Conservation (phyloP, 2,797 vertebrate genomes). For the Alcedo atthis region DNA sequence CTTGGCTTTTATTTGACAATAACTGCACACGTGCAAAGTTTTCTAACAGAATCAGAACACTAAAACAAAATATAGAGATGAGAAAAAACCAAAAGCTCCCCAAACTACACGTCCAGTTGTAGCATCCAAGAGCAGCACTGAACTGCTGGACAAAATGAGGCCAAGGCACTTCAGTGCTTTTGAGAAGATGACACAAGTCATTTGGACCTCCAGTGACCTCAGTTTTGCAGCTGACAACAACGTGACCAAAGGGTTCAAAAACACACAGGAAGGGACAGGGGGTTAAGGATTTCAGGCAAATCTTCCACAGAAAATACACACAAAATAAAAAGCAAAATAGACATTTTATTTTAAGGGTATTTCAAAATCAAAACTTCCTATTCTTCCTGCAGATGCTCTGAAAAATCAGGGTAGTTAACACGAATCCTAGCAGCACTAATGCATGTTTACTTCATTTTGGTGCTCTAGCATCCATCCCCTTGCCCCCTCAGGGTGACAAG, state of each 20-base stretch:
- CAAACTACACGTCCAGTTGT: neutral
- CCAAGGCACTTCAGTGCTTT: neutral
- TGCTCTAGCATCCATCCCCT: neutral
- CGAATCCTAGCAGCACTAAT: neutral
- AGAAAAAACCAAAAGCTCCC: fast-evolving
- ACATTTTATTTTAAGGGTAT: neutral
- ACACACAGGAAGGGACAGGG: neutral
- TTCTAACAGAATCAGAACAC: neutral
- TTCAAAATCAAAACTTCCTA: neutral
- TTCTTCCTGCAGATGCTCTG: neutral
- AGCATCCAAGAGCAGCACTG: neutral
- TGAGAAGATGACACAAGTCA: neutral
- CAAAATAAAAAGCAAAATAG: neutral
- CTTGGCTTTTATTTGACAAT: neutral
- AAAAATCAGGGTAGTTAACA: neutral
- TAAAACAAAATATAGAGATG: neutral
- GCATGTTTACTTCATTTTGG: neutral
- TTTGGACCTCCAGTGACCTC: neutral
- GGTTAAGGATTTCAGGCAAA: neutral
- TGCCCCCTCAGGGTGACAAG: neutral
- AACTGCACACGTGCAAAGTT: neutral
- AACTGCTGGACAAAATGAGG: neutral
- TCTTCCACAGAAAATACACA: neutral
- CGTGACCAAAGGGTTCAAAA: neutral
- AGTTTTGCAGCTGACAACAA: neutral